phyloP scores from a whole-genome alignment of 2,888 invertebrate species.

The Rhagium mordax region DNA sequence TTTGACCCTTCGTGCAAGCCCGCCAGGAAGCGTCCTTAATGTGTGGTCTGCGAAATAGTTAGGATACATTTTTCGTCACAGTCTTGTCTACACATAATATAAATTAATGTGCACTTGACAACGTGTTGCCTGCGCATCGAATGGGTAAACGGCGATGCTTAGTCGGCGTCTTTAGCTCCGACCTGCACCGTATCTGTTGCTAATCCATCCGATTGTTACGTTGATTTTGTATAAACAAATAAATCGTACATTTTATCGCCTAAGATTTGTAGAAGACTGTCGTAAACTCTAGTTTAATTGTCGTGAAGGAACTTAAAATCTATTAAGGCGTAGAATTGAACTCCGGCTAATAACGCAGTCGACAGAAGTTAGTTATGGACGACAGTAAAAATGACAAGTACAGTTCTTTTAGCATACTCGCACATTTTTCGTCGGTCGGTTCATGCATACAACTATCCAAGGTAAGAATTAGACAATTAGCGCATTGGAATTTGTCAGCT shows the following conservation, averaged over 20 bases:
- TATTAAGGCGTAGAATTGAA: not conserved
- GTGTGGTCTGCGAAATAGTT: conserved; percentile 1
- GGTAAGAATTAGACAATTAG: too few relatives aligned
- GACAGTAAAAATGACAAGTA: not conserved
- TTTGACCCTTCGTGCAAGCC: too few relatives aligned
- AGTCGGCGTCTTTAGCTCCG: not conserved
- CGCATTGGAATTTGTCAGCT: too few relatives aligned
- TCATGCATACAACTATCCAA: too few relatives aligned
- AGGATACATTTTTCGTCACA: not conserved
- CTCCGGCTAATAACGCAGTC: not conserved
- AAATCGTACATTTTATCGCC: conserved; percentile 15
- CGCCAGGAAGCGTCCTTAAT: too few relatives aligned
- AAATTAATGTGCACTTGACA: conserved; percentile 7
- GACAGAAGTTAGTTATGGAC: not conserved
- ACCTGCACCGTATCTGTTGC: not conserved
- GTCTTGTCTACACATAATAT: not conserved
- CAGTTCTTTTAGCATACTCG: not conserved
- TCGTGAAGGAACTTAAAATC: conserved; percentile 1
- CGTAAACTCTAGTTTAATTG: not conserved
- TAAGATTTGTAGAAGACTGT: not conserved
- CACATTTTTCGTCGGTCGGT: too few relatives aligned
- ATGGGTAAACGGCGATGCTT: not conserved
- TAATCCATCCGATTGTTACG: conserved; percentile 5
- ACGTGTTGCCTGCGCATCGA: conserved; percentile 10
- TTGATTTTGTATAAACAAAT: conserved; percentile 11